Conservation (phyloP, 2,888 invertebrate species). For the Itoplectis maculator region DNA sequence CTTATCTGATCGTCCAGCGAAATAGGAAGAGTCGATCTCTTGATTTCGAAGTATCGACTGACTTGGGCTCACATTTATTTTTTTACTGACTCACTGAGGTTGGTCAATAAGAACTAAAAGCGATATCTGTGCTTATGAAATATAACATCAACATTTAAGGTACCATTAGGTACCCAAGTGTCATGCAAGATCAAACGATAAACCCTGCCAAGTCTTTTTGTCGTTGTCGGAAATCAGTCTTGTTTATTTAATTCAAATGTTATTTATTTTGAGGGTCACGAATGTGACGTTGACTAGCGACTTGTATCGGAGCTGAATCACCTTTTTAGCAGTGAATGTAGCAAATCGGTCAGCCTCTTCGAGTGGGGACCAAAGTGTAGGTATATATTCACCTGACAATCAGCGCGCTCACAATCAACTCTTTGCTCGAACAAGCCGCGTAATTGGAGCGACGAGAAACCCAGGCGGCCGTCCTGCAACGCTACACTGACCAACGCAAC, state of each 20-base stretch:
- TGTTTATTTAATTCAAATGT: too few species aligned
- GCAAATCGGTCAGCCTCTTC: not conserved
- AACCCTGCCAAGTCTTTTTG: not conserved
- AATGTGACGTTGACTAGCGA: not conserved
- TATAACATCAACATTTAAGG: too few species aligned
- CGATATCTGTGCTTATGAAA: not conserved
- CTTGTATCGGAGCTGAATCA: not conserved
- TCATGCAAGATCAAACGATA: not conserved
- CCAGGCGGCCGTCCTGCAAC: constrained; percentile 43
- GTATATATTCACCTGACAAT: constrained; percentile 28
- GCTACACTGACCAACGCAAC: constrained; percentile 36
- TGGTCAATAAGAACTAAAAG: not conserved
- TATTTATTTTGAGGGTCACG: too few species aligned
- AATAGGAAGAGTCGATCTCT: not conserved
- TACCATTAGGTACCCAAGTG: not conserved
- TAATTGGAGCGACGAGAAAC: constrained; percentile 66
- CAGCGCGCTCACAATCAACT: constrained; percentile 19
- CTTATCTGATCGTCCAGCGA: not conserved
- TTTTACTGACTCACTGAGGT: not conserved
- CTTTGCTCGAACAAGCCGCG: constrained; percentile 60
- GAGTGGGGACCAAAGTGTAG: not conserved
- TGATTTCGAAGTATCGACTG: not conserved
- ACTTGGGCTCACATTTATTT: constrained; percentile 1
- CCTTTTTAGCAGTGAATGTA: not conserved
- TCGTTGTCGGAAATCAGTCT: too few species aligned